Evolutionary conservation across 1,140 invertebrate genomes (phyloP).

Genomic region (Uloborus diversus): DNA sequence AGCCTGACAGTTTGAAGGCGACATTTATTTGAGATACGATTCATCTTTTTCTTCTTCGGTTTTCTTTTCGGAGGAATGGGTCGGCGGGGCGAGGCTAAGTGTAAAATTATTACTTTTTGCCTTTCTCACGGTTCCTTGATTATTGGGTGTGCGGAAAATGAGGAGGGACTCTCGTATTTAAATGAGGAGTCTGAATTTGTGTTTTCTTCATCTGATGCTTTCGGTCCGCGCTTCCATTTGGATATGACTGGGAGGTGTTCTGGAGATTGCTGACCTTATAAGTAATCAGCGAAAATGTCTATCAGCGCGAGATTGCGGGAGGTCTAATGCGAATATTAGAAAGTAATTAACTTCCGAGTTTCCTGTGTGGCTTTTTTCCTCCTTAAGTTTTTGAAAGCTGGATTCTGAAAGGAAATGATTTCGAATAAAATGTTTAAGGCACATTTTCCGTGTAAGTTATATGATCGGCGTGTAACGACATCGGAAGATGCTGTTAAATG

Average conservation of each 20-base stretch:
- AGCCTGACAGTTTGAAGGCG: constrained; percentile 17
- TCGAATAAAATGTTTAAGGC: too few relatives aligned
- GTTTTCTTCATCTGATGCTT: too few relatives aligned
- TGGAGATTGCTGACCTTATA: background rate
- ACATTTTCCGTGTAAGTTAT: too few relatives aligned
- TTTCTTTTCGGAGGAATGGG: background rate
- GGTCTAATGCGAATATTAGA: too few relatives aligned
- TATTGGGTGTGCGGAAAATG: constrained; percentile 19
- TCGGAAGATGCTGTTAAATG: too few relatives aligned
- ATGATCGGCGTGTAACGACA: too few relatives aligned
- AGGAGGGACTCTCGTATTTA: constrained; percentile 13
- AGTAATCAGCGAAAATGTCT: background rate
- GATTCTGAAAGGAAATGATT: too few relatives aligned
- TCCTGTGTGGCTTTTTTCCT: too few relatives aligned
- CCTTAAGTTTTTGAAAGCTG: too few relatives aligned
- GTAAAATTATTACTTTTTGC: constrained; percentile 40
- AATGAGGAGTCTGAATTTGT: background rate
- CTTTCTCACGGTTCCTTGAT: constrained; percentile 14
- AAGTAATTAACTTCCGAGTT: too few relatives aligned
- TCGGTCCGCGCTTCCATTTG: background rate
- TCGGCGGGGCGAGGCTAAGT: background rate
- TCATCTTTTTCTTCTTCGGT: background rate
- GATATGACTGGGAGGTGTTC: too few relatives aligned
- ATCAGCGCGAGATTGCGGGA: background rate
- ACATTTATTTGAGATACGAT: constrained; percentile 6